Evolutionary conservation across 2,797 vertebrate genomes (phyloP), one percentile per base, ranked within the genome.

Genomic region (Fratercula arctica): DNA sequence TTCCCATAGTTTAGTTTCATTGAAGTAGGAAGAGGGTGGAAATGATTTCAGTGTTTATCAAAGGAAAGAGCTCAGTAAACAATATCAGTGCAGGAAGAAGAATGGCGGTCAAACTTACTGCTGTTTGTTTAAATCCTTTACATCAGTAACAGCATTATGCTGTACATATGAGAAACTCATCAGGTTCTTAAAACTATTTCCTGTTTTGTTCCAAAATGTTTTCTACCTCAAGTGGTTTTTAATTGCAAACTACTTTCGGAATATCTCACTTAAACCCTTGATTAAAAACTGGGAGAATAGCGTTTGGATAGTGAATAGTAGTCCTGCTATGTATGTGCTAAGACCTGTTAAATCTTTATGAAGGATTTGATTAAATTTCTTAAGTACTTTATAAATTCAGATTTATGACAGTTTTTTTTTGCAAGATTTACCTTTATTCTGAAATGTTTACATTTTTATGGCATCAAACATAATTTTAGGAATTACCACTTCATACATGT

Each of bases 21-120:
- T 90, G 67, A 91, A 93, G 67, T 90, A 96, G 95, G 89, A 95
- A 91, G 66, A 90, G 82, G 93, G 86, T 93, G 90, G 95, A 97
- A 97, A 95, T 93, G 77, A 96, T 95, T 96, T 97, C 95, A 96
- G 45, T 95, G 93, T 97, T 97, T 95, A 95, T 95, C 89, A 83
- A 93, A 92, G 95, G 96, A 94, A 95, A 91, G 72, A 70, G 41
- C 51, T 89, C 77, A 54, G 80, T 97, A 97, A 97, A 95, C 94
- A 97, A 87, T 96, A 90, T 96, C 78, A 59, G 84, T 48, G 75
- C 95, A 97, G 96, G 96, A 97, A 97, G 95, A 89, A 94, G 93
- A 86, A 69, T 87, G 80, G 85, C 77, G 86, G 84, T 93, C 81
- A 95, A 54, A 66, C 84, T 76, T 82, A 43, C 16, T 94, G 89